Base-by-base conservation (phyloP, 2,113 vertebrate species). In the Indicator indicator region DNA sequence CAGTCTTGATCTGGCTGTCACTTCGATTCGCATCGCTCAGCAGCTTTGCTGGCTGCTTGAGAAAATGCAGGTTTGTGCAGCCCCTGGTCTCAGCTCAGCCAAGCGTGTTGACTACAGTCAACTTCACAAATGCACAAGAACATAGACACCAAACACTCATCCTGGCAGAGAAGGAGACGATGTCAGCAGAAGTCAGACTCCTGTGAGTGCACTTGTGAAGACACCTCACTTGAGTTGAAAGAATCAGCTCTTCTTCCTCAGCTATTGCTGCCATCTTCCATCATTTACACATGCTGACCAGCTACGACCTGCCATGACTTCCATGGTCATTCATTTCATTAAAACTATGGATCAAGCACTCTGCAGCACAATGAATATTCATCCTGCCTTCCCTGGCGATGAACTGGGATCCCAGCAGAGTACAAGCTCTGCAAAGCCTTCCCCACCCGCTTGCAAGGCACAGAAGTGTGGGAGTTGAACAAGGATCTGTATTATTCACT, bases 401-500 rank as follows among this genome's bases (percentile, higher is more conserved):
- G n/a, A 91, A 5, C 81, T 23, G 81, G 21, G 48, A 81, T 89
- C 68, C 40, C 21, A 11, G 64, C 69, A 10, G 60, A 71, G 71
- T 11, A 63, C 55, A 63, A 76, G 90, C 23, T 60, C 75, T 72
- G 63, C 89, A 73, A 64, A 78, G 38, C 21, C 77, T 54, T 46
- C 74, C 68, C 78, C 36, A 6, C 81, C 67, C 40, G 0, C 71
- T 62, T 50, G 58, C 44, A 58, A 93, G 65, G 73, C 88, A 87
- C 68, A 73, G 16, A 76, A 76, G 88, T 23, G 48, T 94, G 90
- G 95, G 89, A 94, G 91, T 73, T 54, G 67, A 97, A 96, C 91
- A 93, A 92, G 91, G 95, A 87, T 69, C 83, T 33, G 55, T 38
- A 92, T 97, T 96, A 94, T 90, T 78, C 91, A 56, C 72, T 15